Evolutionary conservation across 1,140 invertebrate species (phyloP).

Genomic region (Brachionus rotundiformis): DNA sequence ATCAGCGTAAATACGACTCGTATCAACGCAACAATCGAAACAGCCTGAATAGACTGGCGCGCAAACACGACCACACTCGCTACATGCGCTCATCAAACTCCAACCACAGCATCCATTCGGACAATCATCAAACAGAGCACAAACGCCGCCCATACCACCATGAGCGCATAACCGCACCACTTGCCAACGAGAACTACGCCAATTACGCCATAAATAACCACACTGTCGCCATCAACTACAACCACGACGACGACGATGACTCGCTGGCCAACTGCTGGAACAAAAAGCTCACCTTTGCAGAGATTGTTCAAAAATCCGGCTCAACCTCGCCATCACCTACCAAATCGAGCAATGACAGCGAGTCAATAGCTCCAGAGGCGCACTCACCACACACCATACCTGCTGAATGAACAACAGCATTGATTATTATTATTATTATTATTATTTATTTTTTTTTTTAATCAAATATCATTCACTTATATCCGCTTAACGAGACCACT

Average conservation of each 20-base stretch:
- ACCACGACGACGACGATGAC: background rate
- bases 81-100: background rate
- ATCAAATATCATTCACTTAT: too few species aligned
- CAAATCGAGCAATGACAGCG: background rate
- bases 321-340: background rate
- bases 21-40: background rate
- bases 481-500: too few species aligned
- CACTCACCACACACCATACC: background rate
- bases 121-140: background rate
- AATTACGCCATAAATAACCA: too few species aligned
- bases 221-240: too few species aligned
- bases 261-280: background rate
- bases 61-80: background rate
- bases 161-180: background rate
- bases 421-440: background rate
- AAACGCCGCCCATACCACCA: too few species aligned
- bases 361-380: background rate
- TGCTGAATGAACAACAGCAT: background rate
- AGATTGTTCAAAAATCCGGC: constrained; percentile 16
- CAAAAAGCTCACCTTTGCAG: constrained; percentile 24
- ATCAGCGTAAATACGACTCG: background rate
- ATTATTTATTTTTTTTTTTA: too few species aligned
- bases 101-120: background rate
- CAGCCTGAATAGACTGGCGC: background rate
- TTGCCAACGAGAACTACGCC: background rate